Base-by-base conservation (phyloP, 2,113 vertebrate species). In the Phalacrocorax carbo region DNA sequence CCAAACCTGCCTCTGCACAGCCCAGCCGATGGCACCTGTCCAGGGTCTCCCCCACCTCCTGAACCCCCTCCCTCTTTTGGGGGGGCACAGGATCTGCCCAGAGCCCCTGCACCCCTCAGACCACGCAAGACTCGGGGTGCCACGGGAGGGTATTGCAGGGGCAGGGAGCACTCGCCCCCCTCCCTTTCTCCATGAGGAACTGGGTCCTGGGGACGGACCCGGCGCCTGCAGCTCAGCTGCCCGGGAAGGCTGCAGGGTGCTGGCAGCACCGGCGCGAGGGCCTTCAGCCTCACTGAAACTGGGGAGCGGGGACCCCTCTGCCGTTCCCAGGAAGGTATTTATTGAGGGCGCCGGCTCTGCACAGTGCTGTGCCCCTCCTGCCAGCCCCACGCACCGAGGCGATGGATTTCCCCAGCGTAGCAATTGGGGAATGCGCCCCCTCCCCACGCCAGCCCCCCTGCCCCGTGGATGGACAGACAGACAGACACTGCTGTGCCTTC, bases 401-500 rank as follows among this genome's bases (percentile, higher is more conserved):
- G 6, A 58, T 1, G 6, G 44, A 22, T 22, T n/a, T 27, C 52
- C 52, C 38, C 46, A 19, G 16, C 3, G 3, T 44, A 52, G 44
- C 32, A 22, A 36, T 13, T 15, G 0, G 9, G 17, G 58, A 42
- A 11, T 21, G 32, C 7, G 5, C 14, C 21, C 17, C 7, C 44
- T 46, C 25, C 1, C 25, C 4, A 4, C 4, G 1, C 44, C 4
- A 2, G 9, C 9, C 15, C 44, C 26, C 15, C 32, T 42, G 19
- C 34, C 17, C 38, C 32, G 2, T 20, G 57, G 76, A 34, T 1
- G 5, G 69, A 15, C n/a, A 26, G 55, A 46, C 30, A 15, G 48
- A 62, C 1, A 4, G 52, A 68, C 9, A 3, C 12, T 22, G 13
- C 78, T 30, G 64, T 25, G 79, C 26, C 38, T 23, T 13, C 5